A percentile compares a stretch with the other conserved stretches of the same genome.
phyloP scores from a whole-genome alignment of 2,888 invertebrate species.

The Rhagonycha lutea region DNA sequence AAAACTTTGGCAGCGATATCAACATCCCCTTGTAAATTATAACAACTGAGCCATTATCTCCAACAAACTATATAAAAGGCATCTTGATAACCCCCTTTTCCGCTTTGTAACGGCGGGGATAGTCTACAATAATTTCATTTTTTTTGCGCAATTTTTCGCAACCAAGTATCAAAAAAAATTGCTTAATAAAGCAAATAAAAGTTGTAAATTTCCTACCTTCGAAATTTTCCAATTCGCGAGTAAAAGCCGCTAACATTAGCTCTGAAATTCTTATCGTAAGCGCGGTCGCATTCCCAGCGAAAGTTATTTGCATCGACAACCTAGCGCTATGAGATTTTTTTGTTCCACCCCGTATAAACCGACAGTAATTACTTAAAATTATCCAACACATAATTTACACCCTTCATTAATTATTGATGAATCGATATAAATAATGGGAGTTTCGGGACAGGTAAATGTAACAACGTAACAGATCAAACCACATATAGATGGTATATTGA shows the following conservation, averaged over 20 bases:
- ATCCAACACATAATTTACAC: background rate
- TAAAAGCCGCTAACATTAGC: too few species aligned
- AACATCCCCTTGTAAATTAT: constrained; percentile 21
- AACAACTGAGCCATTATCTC: constrained; percentile 20
- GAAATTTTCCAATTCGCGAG: too few species aligned
- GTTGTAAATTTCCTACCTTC: too few species aligned
- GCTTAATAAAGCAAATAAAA: too few species aligned
- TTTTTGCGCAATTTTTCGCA: background rate
- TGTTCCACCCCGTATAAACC: background rate
- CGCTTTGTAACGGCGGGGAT: background rate
- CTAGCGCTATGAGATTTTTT: background rate
- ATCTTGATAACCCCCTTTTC: constrained; percentile 8
- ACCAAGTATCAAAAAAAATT: too few species aligned
- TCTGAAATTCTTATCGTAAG: too few species aligned
- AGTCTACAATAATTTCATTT: background rate
- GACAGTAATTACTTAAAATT: background rate
- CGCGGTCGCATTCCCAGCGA: too few species aligned
- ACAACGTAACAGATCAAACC: background rate
- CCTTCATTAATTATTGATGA: background rate
- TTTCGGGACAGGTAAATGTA: background rate
- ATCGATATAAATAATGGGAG: background rate
- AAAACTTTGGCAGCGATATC: constrained; percentile 26
- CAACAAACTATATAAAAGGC: constrained; percentile 17
- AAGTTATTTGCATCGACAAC: too few species aligned
- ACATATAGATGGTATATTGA: background rate